Base-by-base conservation (phyloP, 2,113 vertebrate genomes). In the Alaudala cheleensis region DNA sequence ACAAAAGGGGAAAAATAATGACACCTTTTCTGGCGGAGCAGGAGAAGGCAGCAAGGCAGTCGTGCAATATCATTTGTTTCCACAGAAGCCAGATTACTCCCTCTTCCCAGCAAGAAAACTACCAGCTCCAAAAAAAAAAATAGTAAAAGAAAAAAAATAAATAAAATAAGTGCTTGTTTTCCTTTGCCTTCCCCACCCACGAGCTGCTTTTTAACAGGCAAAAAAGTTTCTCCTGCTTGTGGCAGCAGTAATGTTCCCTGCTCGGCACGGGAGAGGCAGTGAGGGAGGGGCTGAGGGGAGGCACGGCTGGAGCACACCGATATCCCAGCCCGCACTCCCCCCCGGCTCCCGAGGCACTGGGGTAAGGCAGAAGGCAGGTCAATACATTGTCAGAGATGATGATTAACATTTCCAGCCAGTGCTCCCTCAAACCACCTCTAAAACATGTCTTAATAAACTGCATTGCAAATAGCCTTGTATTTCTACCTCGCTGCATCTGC, bases 1-100 rank as follows among this genome's bases (percentile, higher is more conserved):
- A 96, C 96, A 98, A 97, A 97, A 97, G 81, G 92, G 87, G 95
- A 64, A 91, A 94, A 81, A 77, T 93, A 91, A 92, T 91, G 92
- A 50, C 73, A n/a, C 60, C 86, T 97, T 89, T 86, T 69, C 81
- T 94, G 73, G 19, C 0, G 11, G 92, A 97, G 94, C 86, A 95
- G 93, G 74, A 95, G 93, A 91, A 96, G 81, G 67, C 88, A 56
- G 45, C 74, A 44, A 25, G 3, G 9, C 71, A 81, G 92, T 66
- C 18, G 14, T 25, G 66, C 54, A 51, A 72, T 29, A 92, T 79
- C 70, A 81, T 88, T 81, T 88, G 88, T 97, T 92, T 84, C 85
- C 60, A 51, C 37, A 40, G 65, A 40, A 89, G 78, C 66, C 85
- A 56, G 51, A 88, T 87, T n/a, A 70, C 83, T 96, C 92, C 92